Conservation (phyloP, 2,888 invertebrate genomes). For the Yponomeuta plumbellus region DNA sequence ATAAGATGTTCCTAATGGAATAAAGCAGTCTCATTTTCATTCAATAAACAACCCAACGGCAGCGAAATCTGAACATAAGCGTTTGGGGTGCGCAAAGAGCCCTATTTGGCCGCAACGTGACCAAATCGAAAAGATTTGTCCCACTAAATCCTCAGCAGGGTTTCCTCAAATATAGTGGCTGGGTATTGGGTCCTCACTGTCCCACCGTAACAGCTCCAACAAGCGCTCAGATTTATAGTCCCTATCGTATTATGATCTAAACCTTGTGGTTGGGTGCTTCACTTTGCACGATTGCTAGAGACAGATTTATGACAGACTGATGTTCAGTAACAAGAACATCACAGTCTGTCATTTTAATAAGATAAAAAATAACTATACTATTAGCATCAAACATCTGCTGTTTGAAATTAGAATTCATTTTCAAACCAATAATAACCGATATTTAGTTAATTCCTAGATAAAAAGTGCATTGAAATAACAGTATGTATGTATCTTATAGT, state of each 20-base stretch:
- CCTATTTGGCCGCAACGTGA: conserved; percentile 65
- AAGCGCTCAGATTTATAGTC: background rate
- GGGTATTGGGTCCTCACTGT: background rate
- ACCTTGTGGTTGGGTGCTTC: background rate
- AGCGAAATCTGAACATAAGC: conserved; percentile 60
- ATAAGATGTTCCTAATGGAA: too few species aligned
- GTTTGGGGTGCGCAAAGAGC: conserved; percentile 65
- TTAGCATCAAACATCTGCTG: too few species aligned
- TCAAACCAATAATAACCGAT: too few species aligned
- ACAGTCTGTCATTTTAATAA: too few species aligned
- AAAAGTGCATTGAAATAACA: too few species aligned
- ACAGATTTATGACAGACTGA: too few species aligned
- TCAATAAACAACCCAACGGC: conserved; percentile 51
- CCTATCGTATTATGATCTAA: background rate
- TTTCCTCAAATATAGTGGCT: conserved; percentile 40
- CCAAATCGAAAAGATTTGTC: conserved; percentile 72
- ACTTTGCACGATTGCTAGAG: background rate
- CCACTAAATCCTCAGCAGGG: conserved; percentile 61
- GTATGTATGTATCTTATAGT: too few species aligned
- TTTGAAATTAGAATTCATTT: too few species aligned
- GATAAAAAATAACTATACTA: too few species aligned
- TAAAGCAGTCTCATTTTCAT: conserved; percentile 39
- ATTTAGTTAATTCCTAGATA: too few species aligned
- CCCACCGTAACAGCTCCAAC: background rate
- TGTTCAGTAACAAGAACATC: too few species aligned